Evolutionary conservation across 2,888 invertebrate species (phyloP).

Genomic region (Neoitamus cyanurus): DNA sequence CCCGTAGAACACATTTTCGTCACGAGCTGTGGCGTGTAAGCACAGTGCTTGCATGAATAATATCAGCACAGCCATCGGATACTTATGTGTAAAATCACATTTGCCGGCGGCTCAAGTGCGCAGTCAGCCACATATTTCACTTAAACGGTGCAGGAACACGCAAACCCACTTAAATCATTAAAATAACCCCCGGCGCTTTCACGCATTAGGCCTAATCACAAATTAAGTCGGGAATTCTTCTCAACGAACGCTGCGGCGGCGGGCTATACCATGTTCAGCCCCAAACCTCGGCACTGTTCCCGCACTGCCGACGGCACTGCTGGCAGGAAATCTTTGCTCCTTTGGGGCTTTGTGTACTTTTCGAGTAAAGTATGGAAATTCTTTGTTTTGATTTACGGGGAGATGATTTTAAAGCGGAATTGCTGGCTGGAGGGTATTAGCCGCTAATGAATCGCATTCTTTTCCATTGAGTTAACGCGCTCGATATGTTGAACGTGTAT

Average conservation of each 20-base stretch:
- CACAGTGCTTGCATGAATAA: not conserved
- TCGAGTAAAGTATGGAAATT: not conserved
- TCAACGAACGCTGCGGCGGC: no score
- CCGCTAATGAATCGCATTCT: not conserved
- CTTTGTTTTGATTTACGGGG: not conserved
- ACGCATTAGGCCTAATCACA: conserved; percentile 1
- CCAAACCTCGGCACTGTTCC: not conserved
- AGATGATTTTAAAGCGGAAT: not conserved
- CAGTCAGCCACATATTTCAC: not conserved
- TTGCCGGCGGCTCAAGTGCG: not conserved
- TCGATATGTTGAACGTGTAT: not conserved
- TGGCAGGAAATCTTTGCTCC: not conserved
- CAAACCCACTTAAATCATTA: not conserved
- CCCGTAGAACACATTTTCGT: not conserved
- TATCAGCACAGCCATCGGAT: no score
- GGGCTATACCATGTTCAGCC: not conserved
- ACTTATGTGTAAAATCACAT: not conserved
- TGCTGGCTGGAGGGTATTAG: not conserved
- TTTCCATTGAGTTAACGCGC: not conserved
- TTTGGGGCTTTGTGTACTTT: not conserved
- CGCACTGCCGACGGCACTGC: not conserved
- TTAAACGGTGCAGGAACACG: not conserved
- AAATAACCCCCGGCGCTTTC: not conserved
- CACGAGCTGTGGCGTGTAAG: not conserved
- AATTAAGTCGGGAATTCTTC: not conserved